phyloP scores from a whole-genome alignment of 2,888 invertebrate species.

The Agrotis segetum region DNA sequence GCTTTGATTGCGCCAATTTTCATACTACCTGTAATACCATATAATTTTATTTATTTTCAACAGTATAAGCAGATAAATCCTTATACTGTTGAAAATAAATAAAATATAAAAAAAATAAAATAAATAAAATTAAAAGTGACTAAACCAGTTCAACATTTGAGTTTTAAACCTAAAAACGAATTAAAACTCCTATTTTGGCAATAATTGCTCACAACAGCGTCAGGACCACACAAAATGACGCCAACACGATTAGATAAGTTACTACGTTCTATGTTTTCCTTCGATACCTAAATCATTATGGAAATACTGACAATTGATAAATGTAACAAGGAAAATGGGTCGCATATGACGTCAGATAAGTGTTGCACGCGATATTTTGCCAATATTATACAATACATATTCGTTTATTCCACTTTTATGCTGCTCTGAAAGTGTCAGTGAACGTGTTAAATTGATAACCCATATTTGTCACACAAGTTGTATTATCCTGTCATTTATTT shows the following conservation, averaged over 20 bases:
- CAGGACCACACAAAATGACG: slow-evolving; percentile 54
- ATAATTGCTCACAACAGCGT: slow-evolving; percentile 26
- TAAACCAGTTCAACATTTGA: background rate
- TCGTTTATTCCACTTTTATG: slow-evolving; percentile 44
- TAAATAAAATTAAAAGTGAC: slow-evolving; percentile 3
- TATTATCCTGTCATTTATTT: slow-evolving; percentile 12
- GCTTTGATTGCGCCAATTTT: too few species aligned
- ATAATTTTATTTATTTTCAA: background rate
- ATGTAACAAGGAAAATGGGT: slow-evolving; percentile 65
- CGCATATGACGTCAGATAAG: slow-evolving; percentile 58
- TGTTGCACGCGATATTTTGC: slow-evolving; percentile 55
- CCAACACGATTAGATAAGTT: slow-evolving; percentile 51
- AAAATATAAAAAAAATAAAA: too few species aligned
- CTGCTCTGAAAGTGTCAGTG: slow-evolving; percentile 24
- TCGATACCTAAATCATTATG: slow-evolving; percentile 62
- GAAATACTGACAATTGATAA: slow-evolving; percentile 65
- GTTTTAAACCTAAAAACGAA: slow-evolving; percentile 3
- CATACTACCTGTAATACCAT: too few species aligned
- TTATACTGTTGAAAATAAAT: too few species aligned
- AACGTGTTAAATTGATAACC: slow-evolving; percentile 39
- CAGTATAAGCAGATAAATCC: background rate
- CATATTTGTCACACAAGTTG: slow-evolving; percentile 14
- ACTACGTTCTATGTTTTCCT: slow-evolving; percentile 54
- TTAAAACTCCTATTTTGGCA: slow-evolving; percentile 18
- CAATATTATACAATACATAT: slow-evolving; percentile 54